Conservation (phyloP, 2,888 invertebrate genomes). For the Deilephila elpenor region DNA sequence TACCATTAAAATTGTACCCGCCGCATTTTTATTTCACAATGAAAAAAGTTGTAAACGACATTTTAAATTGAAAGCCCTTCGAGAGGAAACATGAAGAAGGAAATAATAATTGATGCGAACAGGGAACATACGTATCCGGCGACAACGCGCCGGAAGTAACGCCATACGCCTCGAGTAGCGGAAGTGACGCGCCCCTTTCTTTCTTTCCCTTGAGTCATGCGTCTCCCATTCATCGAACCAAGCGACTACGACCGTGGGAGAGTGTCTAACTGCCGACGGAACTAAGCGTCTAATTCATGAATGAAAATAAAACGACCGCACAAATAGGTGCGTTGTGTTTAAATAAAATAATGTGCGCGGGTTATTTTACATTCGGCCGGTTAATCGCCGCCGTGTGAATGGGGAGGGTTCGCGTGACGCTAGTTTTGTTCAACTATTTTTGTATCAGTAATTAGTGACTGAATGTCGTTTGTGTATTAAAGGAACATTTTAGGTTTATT, state of each 20-base stretch:
- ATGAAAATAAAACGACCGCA: conserved; percentile 70
- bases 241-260: conserved; percentile 67
- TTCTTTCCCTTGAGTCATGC: conserved; percentile 55
- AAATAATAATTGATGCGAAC: conserved; percentile 79
- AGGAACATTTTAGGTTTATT: not conserved
- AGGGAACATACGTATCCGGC: conserved; percentile 77
- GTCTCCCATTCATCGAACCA: conserved; percentile 56
- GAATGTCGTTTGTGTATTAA: conserved; percentile 21
- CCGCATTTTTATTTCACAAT: conserved; percentile 37
- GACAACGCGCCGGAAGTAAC: conserved; percentile 70
- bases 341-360: conserved; percentile 60
- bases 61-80: conserved; percentile 24
- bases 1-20: not conserved
- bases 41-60: conserved; percentile 20
- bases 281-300: conserved; percentile 71
- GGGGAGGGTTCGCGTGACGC: conserved; percentile 28
- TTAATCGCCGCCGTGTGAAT: conserved; percentile 38
- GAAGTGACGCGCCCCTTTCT: conserved; percentile 81
- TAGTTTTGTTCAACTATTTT: conserved; percentile 23
- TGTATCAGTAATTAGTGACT: conserved; percentile 32
- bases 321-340: conserved; percentile 55
- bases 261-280: conserved; percentile 54
- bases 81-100: conserved; percentile 76
- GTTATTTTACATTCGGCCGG: conserved; percentile 58
- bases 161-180: conserved; percentile 72